Base-by-base conservation (phyloP, 2,113 vertebrate species). In the Chascanopsetta lugubris region DNA sequence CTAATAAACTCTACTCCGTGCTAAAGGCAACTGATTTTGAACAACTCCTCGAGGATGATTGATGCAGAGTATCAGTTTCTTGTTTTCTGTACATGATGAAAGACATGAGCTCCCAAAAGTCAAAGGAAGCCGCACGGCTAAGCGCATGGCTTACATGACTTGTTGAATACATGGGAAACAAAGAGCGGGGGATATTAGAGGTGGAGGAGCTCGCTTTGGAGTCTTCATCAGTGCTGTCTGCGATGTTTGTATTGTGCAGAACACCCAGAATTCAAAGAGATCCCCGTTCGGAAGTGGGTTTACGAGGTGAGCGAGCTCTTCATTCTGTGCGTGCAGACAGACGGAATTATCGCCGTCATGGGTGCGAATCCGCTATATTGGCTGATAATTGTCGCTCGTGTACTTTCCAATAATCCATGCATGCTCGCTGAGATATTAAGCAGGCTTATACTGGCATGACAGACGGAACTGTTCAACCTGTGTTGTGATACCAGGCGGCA, bases 361-460 rank as follows among this genome's bases (percentile, higher is more conserved):
- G 40, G 2, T 30, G 64, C 55, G 60, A 71, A 86, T 84, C 75
- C 50, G 42, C 77, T 75, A 81, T 85, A 82, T 73, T 63, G 70
- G 66, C 70, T 75, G 80, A 88, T 80, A 81, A 85, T 87, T 70
- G 82, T 85, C 70, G 53, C 56, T 81, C 49, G 22, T 78, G 79
- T 82, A 82, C 55, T 56, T 79, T 69, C 85, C 91, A 85, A 91
- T 89, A 88, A 89, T 90, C 89, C 80, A 70, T 67, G 66, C 80
- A 66, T 50, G 79, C 78, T 86, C 68, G 77, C 78, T 45, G 21
- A 72, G 82, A 85, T 88, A 86, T 88, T 86, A 89, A 87, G 74
- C 63, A 55, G 72, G 86, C 83, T 92, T 84, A n/a, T n/a, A 87
- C 46, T 66, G 77, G 76, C 69, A 65, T 80, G 82, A 83, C 84